A percentile compares a stretch with the other conserved stretches of the same genome.
Conservation (phyloP, 2,888 invertebrate genomes). For the Chaitophorus viminalis region DNA sequence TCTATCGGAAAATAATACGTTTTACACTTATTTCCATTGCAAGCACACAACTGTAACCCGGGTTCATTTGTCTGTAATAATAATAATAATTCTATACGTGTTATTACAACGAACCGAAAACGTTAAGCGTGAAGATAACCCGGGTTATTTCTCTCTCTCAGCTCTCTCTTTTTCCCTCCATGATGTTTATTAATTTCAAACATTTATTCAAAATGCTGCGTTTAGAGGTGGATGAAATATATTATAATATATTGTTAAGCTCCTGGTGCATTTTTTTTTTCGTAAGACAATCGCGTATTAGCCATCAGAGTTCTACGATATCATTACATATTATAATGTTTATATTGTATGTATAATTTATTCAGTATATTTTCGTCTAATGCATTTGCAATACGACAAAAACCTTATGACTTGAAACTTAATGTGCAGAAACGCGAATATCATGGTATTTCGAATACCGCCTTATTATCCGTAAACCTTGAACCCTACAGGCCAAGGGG, state of each 20-base stretch:
- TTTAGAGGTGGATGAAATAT: background rate
- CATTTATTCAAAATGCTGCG: background rate
- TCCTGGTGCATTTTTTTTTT: background rate
- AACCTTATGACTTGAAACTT: no score
- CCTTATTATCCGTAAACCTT: background rate
- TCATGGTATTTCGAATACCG: no score
- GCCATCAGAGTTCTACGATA: background rate
- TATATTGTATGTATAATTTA: no score
- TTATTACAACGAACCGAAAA: background rate
- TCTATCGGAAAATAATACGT: background rate
- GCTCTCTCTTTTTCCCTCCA: background rate
- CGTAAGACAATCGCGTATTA: background rate
- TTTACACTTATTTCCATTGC: background rate
- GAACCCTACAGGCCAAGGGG: background rate
- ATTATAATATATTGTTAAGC: no score
- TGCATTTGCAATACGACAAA: no score
- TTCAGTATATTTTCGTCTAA: background rate
- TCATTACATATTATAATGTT: no score
- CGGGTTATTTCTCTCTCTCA: no score
- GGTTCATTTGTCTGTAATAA: background rate
- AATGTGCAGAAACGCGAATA: no score
- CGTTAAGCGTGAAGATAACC: background rate
- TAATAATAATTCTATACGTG: background rate
- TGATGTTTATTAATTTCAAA: background rate
- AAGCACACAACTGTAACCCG: background rate